These are phyloP conservation scores for Nycticryphes semicollaris DNA, from an alignment of 2,113 vertebrate species.

Conservation along the genomic window DNA sequence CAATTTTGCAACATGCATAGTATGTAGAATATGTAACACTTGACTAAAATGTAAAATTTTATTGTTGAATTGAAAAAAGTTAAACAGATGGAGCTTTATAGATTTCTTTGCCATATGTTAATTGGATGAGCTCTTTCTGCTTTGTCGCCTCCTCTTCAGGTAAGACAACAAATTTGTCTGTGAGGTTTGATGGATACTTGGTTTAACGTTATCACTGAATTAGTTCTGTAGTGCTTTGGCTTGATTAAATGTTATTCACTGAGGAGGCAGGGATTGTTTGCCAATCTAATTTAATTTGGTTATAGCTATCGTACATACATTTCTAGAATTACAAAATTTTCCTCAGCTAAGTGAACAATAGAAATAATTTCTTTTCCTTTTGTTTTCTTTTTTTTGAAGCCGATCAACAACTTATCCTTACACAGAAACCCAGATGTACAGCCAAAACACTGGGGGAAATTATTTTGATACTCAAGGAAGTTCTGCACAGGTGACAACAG, in stretches of 20 bases:
- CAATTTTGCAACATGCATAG: not conserved
- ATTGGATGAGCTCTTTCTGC: not conserved
- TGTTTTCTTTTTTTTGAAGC: conserved; percentile 71
- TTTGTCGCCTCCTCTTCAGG: not conserved
- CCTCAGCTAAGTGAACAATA: not conserved
- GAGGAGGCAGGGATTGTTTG: not conserved
- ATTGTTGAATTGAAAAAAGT: not conserved
- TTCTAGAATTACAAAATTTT: not conserved
- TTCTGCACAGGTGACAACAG: conserved; percentile 84
- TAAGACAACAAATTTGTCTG: not conserved
- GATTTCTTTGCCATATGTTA: not conserved
- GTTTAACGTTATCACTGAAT: not conserved
- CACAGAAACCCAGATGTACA: conserved; percentile 86
- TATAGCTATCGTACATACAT: not conserved
- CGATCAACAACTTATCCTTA: conserved; percentile 87
- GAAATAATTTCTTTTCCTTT: conserved; percentile 46
- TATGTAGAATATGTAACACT: not conserved
- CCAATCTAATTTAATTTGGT: not conserved
- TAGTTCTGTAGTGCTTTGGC: not conserved
- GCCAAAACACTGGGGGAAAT: conserved; percentile 84
- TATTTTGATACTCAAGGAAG: conserved; percentile 86
- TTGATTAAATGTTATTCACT: not conserved
- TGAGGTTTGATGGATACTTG: not conserved
- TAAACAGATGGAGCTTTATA: not conserved
- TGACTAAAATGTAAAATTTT: not conserved